phyloP scores from a whole-genome alignment of 2,113 vertebrate species.

The Pollimyrus isidori region DNA sequence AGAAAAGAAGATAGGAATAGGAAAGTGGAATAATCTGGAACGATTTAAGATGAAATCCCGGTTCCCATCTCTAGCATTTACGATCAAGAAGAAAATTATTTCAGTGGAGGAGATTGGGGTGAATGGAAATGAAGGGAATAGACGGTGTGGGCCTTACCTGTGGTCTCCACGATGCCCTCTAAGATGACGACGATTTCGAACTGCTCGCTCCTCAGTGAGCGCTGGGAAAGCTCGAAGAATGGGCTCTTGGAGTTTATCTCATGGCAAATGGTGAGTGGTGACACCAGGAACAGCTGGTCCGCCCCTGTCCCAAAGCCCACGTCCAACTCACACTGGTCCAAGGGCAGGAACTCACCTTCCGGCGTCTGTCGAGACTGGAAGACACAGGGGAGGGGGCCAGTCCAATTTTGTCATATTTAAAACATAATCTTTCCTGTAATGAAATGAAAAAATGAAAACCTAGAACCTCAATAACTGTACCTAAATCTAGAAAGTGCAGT shows the following conservation, averaged over 20 bases:
- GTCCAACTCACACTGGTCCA: constrained; percentile 81
- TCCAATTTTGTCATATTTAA: background rate
- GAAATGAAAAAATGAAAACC: background rate
- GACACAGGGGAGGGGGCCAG: background rate
- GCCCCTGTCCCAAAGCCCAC: constrained; percentile 83
- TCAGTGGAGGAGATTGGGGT: background rate
- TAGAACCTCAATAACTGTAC: background rate
- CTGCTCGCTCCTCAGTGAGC: constrained; percentile 73
- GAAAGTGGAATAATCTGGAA: background rate
- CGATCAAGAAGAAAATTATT: background rate
- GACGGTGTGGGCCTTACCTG: constrained; percentile 53
- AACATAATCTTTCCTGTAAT: background rate
- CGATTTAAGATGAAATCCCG: background rate
- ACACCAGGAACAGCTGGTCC: constrained; percentile 83
- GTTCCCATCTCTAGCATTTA: background rate
- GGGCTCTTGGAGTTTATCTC: constrained; percentile 82
- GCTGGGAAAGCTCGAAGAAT: constrained; percentile 76
- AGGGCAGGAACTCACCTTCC: constrained; percentile 79
- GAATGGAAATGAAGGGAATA: background rate
- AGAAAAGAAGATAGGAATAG: background rate
- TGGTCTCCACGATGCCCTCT: constrained; percentile 84
- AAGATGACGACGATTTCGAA: constrained; percentile 87
- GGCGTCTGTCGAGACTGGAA: constrained; percentile 80
- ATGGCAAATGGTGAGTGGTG: constrained; percentile 82
- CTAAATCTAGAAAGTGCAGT: background rate